These are phyloP conservation scores for Tapera naevia DNA, from an alignment of 2,797 vertebrate genomes.

Conservation along the genomic window DNA sequence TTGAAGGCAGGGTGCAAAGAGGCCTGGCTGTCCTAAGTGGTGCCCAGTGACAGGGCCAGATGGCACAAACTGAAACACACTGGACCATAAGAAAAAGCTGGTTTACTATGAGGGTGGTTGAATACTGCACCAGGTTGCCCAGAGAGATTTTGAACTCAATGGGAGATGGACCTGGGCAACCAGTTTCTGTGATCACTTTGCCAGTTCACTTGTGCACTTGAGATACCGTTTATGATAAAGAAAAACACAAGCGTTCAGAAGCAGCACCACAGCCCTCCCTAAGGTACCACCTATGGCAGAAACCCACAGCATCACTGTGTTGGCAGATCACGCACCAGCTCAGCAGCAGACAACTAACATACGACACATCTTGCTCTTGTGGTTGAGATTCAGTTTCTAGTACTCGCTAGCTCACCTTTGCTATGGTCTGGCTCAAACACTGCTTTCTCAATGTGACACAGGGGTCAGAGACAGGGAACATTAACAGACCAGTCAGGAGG, in stretches of 20 bases:
- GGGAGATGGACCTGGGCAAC: too few relatives aligned
- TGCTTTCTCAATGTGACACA: background rate
- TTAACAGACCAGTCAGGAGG: background rate
- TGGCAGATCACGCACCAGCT: background rate
- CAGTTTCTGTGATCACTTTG: background rate
- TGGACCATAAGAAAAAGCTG: too few relatives aligned
- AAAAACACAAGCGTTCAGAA: background rate
- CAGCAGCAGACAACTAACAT: background rate
- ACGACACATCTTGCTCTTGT: background rate
- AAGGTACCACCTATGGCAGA: background rate
- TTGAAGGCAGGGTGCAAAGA: background rate
- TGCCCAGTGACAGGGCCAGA: too few relatives aligned
- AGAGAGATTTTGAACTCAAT: too few relatives aligned
- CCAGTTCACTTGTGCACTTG: background rate
- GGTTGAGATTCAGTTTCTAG: background rate
- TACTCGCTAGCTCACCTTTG: background rate
- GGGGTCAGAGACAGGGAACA: background rate
- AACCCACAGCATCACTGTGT: background rate
- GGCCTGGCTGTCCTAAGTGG: background rate
- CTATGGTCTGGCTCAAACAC: background rate
- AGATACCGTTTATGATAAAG: accelerated
- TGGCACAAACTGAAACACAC: too few relatives aligned
- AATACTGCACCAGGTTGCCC: too few relatives aligned
- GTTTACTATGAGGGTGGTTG: too few relatives aligned
- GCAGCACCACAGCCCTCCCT: background rate